Conservation (phyloP, 2,797 vertebrate genomes). For the Chelon labrosus region DNA sequence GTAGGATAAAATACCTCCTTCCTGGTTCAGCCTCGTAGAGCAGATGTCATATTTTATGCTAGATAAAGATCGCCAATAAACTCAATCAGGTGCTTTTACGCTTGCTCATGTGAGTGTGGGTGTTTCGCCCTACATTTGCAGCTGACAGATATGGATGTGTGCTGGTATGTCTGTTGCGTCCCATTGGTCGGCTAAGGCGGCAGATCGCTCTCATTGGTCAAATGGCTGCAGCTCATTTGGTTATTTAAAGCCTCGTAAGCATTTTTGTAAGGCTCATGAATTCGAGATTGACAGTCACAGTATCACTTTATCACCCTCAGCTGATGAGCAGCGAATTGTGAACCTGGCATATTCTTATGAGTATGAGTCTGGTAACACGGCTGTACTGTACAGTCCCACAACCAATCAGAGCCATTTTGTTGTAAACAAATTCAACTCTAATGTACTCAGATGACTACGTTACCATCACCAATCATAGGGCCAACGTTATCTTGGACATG, state of each 20-base stretch:
- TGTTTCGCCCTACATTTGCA: not conserved
- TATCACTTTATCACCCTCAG: not conserved
- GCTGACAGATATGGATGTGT: not conserved
- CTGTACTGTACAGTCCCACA: no score
- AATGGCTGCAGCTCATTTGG: slow-evolving; percentile 10
- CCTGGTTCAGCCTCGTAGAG: slow-evolving; percentile 1
- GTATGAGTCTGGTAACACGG: no score
- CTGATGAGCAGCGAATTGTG: no score
- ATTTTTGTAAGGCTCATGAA: not conserved
- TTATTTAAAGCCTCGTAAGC: not conserved
- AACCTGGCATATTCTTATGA: no score
- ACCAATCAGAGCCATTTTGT: no score
- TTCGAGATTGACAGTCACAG: not conserved
- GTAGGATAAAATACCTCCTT: slow-evolving; percentile 28
- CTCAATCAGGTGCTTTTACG: slow-evolving; percentile 11
- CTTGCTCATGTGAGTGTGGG: not conserved
- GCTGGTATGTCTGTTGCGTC: not conserved
- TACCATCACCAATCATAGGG: no score
- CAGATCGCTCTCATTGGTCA: not conserved
- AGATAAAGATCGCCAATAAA: slow-evolving; percentile 34
- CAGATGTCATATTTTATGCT: slow-evolving; percentile 34
- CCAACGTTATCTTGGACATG: no score
- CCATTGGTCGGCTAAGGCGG: not conserved
- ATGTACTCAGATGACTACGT: no score
- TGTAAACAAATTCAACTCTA: no score